These are phyloP conservation scores for Cheilosia vulpina DNA, from an alignment of 2,888 invertebrate species.

Conservation along the genomic window DNA sequence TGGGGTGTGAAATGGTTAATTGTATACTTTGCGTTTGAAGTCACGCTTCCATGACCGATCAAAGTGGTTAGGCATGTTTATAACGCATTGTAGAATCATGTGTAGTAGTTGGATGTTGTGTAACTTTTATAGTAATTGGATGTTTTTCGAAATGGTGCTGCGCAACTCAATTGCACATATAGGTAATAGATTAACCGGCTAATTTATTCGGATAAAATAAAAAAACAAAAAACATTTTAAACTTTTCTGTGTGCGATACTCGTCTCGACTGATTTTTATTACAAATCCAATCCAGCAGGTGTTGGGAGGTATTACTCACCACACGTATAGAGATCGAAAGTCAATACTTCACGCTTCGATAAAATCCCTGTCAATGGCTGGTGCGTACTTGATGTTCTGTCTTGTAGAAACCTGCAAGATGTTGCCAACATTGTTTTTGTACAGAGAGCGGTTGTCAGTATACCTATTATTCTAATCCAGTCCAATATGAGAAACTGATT, in stretches of 20 bases:
- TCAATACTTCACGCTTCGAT: background rate
- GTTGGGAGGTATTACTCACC: background rate
- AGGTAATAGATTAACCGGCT: conserved; percentile 1
- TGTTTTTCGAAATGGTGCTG: conserved; percentile 27
- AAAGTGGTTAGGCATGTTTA: conserved; percentile 1
- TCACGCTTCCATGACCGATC: conserved; percentile 39
- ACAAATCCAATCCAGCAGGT: conserved; percentile 1
- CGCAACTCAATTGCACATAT: conserved; percentile 7
- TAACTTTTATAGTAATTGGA: conserved; percentile 25
- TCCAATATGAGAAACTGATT: too few species aligned
- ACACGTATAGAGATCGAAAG: background rate
- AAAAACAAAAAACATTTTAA: background rate
- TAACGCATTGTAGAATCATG: background rate
- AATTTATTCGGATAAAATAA: conserved; percentile 9
- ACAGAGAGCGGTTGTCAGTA: too few species aligned
- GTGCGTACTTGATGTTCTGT: background rate
- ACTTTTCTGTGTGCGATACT: background rate
- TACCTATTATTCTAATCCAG: too few species aligned
- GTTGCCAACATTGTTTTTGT: too few species aligned
- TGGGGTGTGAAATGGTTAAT: conserved; percentile 41
- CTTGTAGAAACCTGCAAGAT: too few species aligned
- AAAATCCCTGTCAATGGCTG: background rate
- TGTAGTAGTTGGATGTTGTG: conserved; percentile 13
- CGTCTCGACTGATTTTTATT: background rate
- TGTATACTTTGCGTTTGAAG: conserved; percentile 29